Evolutionary conservation across 2,888 invertebrate species (phyloP), one percentile per base, ranked within the genome.

Genomic region (Microchrysa polita): DNA sequence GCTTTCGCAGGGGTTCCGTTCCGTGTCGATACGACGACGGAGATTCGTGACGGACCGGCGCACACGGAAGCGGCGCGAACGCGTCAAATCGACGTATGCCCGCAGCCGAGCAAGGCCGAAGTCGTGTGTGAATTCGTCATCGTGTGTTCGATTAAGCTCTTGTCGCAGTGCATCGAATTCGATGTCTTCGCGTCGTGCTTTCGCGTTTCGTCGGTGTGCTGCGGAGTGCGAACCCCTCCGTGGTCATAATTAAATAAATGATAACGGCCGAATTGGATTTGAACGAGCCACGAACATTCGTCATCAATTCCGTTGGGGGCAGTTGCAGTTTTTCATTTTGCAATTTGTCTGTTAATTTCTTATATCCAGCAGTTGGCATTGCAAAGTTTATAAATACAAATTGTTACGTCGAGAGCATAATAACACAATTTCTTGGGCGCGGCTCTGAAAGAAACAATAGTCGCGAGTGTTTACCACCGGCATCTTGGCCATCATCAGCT

Each of bases 351-450:
- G 42, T 42, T 42, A 42, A 12, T 7, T 5, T 7, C 42, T 42
- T 18, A 18, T 23, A 53, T 34, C 18, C 23, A 42, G 85, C 85
- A 88, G 86, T 88, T 90, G 90, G 90, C 88, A 90, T 90, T 89
- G 89, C 90, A 16, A 14, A 90, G 88, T 88, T 89, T 89, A 91
- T 89, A 88, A n/a, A n/a, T n/a, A n/a, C n/a, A n/a, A n/a, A n/a
- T n/a, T n/a, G n/a, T n/a, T n/a, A 18, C 55, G 2, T 18, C 18
- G n/a, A 18, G 9, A 34, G 34, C 65, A 18, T 10, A n/a, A n/a
- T n/a, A n/a, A n/a, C n/a, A n/a, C n/a, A n/a, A n/a, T n/a, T n/a
- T n/a, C n/a, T n/a, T n/a, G n/a, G n/a, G n/a, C n/a, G n/a, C n/a
- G n/a, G n/a, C n/a, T n/a, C n/a, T n/a, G n/a, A n/a, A n/a, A n/a